Conservation (phyloP, 2,888 invertebrate species). For the Bellardia pandia region DNA sequence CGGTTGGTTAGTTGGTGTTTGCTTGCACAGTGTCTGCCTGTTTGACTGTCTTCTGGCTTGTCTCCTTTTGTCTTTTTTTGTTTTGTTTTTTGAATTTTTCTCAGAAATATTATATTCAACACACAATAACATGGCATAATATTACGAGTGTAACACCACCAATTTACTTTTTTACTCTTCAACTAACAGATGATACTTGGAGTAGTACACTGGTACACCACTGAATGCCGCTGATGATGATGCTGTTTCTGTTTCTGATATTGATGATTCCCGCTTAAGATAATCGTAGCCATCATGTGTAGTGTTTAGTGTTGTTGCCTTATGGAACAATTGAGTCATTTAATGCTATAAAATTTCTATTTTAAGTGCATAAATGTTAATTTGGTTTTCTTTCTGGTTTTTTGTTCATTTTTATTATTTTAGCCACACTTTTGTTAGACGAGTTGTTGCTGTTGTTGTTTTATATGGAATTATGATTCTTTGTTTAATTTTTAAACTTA, state of each 20-base stretch:
- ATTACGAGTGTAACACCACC: constrained; percentile 69
- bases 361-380: constrained; percentile 74
- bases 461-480: constrained; percentile 61
- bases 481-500: constrained; percentile 29
- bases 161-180: constrained; percentile 38
- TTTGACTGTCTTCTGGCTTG: constrained; percentile 44
- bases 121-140: constrained; percentile 65
- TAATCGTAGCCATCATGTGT: constrained; percentile 64
- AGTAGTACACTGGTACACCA: neutral
- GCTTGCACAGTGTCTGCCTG: constrained; percentile 25
- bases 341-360: constrained; percentile 79
- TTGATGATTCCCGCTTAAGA: constrained; percentile 76
- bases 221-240: constrained; percentile 17
- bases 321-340: constrained; percentile 81
- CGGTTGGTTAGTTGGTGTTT: neutral
- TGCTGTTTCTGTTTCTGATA: constrained; percentile 35
- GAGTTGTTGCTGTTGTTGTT: neutral
- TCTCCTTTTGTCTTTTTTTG: constrained; percentile 68
- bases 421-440: constrained; percentile 58
- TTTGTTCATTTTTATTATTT: constrained; percentile 46
- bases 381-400: constrained; percentile 29
- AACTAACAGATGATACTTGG: constrained; percentile 36
- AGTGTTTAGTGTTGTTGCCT: constrained; percentile 72
- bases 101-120: constrained; percentile 68
- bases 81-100: constrained; percentile 65